Evolutionary conservation across 1,140 invertebrate species (phyloP).

Genomic region (Drosophila teissieri): DNA sequence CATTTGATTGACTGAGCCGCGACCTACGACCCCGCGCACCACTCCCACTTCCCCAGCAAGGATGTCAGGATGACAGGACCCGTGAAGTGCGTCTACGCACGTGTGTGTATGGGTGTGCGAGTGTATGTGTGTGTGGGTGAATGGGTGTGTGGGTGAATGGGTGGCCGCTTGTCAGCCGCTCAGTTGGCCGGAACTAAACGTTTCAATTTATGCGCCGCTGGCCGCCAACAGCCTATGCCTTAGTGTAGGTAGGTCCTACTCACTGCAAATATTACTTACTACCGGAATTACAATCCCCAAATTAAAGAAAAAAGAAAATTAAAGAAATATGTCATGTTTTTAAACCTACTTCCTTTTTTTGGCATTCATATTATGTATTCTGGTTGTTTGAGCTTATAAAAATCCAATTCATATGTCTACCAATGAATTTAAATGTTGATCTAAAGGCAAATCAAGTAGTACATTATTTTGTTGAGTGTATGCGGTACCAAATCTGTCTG

Average conservation of each 20-base stretch:
- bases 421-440: too few species aligned
- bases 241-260: conserved; percentile 2
- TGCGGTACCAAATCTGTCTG: conserved; percentile 23
- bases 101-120: neutral
- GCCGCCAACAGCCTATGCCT: conserved; percentile 12
- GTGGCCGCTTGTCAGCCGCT: conserved; percentile 47
- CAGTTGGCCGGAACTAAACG: conserved; percentile 78
- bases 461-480: neutral
- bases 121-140: neutral
- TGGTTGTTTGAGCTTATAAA: neutral
- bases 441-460: neutral
- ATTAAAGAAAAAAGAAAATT: too few species aligned
- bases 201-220: conserved; percentile 70
- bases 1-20: conserved; percentile 63
- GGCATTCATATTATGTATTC: too few species aligned
- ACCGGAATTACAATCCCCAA: too few species aligned
- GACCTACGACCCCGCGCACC: conserved; percentile 1
- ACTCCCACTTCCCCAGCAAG: neutral
- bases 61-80: conserved; percentile 54
- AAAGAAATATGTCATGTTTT: too few species aligned
- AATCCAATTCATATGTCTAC: neutral
- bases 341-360: too few species aligned
- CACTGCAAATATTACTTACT: too few species aligned
- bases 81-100: conserved; percentile 26
- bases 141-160: neutral